Evolutionary conservation across 2,113 vertebrate genomes (phyloP), one percentile per base, ranked within the genome.

Genomic region (Neogobius melanostomus): DNA sequence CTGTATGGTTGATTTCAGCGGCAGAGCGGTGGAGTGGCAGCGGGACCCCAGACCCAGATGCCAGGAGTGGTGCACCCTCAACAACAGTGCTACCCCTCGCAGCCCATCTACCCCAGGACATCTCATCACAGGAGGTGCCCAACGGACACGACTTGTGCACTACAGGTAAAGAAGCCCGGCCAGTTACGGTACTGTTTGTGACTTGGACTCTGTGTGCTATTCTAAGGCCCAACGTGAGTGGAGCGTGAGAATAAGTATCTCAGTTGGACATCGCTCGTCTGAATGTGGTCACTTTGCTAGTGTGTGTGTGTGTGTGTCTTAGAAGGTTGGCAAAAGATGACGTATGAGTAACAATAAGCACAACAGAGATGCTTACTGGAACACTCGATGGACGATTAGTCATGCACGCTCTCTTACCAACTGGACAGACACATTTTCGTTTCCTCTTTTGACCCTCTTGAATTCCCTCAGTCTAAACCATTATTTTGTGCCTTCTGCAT

Each of bases 101-200:
- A 95, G 89, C 79, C 84, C 0, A 85, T 93, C 76, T 95, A 94
- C 70, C 87, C 0, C 95, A 95, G 0, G 95, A 98, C 52, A 86
- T 92, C 0, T 88, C 95, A 57, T 93, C 94, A 15, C 97, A 98
- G 88, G 97, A 99, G 89, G 97, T 99, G 8, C 97, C 97, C 50
- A 98, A 95, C 0, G 94, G 96, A 46, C 93, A 94, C 1, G 96
- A 98, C 71, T 85, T 93, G 80, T 93, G 80, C 28, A 77, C 88
- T 42, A 90, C 93, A 54, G 96, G 97, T 98, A 95, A 89, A 3
- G 10, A 56, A 8, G 16, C 52, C 52, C 0, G 7, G 52, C 15
- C 50, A n/a, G 9, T 28, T 5, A 6, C n/a, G 7, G 14, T n/a
- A n/a, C 50, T 51, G 14, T 51, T 51, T 50, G 9, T 15, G 11